Percentiles rank a stretch among this genome's conserved stretches.
Evolutionary conservation across 1,140 invertebrate genomes (phyloP).

Genomic region (Drosophila pachea): DNA sequence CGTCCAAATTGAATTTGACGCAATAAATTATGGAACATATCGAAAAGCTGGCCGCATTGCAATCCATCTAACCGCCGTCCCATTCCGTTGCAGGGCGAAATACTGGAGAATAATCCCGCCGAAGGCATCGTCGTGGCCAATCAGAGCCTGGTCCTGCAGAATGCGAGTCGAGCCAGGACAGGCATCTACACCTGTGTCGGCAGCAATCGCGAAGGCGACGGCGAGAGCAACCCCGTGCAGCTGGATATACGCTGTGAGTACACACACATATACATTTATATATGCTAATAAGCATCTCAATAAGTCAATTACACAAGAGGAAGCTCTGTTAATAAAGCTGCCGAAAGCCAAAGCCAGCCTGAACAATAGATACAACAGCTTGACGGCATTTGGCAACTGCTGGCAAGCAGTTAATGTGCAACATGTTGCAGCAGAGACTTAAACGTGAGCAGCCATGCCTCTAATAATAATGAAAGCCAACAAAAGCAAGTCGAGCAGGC

Average conservation of each 20-base stretch:
- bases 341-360: background rate
- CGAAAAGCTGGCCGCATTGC: background rate
- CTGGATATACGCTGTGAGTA: conserved; percentile 93
- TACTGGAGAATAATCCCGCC: conserved; percentile 85
- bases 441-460: conserved; percentile 13
- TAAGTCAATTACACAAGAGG: background rate
- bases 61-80: conserved; percentile 19
- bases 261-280: background rate
- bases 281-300: background rate
- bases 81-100: conserved; percentile 81
- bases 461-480: conserved; percentile 1
- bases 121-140: conserved; percentile 91
- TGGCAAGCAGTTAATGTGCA: conserved; percentile 4
- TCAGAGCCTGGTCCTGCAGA: conserved; percentile 91
- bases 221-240: conserved; percentile 88
- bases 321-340: background rate
- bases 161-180: conserved; percentile 85
- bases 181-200: conserved; percentile 92
- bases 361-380: too few species aligned
- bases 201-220: conserved; percentile 90
- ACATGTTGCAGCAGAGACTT: conserved; percentile 17
- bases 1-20: conserved; percentile 70
- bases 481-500: background rate
- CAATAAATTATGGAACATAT: conserved; percentile 61
- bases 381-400: background rate